Percentiles rank a stretch among this genome's conserved stretches.
Evolutionary conservation across 2,797 vertebrate genomes (phyloP).

Genomic region (Tapirus indicus): DNA sequence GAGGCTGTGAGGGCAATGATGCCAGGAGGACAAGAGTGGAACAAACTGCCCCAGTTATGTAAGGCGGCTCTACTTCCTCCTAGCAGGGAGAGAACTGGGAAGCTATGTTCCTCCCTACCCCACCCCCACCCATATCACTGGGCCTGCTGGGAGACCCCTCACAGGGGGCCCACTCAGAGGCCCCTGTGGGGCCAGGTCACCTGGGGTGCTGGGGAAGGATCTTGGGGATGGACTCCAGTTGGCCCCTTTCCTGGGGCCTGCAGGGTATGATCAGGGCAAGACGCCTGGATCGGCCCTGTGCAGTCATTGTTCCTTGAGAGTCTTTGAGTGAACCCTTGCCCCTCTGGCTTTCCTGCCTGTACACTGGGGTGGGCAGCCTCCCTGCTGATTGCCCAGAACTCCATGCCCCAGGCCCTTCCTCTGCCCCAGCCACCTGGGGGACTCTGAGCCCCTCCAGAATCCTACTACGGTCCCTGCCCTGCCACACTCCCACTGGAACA

Average conservation of each 20-base stretch:
- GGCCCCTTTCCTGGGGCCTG: neutral
- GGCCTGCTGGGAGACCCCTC: neutral
- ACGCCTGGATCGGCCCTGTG: neutral
- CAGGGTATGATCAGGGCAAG: neutral
- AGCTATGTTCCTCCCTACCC: neutral
- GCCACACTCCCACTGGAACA: neutral
- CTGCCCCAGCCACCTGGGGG: neutral
- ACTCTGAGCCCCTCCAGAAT: neutral
- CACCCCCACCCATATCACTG: neutral
- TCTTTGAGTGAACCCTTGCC: neutral
- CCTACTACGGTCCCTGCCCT: neutral
- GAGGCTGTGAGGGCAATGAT: constrained; percentile 10
- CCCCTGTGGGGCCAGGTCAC: neutral
- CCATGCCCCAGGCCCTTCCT: neutral
- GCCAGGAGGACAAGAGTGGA: constrained; percentile 57
- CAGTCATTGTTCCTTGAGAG: neutral
- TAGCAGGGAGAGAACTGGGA: neutral
- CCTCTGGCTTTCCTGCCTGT: neutral
- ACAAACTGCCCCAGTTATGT: constrained; percentile 71
- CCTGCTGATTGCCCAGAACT: neutral
- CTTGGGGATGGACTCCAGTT: neutral
- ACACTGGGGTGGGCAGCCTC: neutral
- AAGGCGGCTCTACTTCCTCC: constrained; percentile 56
- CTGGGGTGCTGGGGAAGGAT: neutral
- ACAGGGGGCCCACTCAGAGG: neutral